A percentile compares a stretch with the other conserved stretches of the same genome.
phyloP scores from a whole-genome alignment of 2,113 vertebrate genomes.

The Mixornis gularis region DNA sequence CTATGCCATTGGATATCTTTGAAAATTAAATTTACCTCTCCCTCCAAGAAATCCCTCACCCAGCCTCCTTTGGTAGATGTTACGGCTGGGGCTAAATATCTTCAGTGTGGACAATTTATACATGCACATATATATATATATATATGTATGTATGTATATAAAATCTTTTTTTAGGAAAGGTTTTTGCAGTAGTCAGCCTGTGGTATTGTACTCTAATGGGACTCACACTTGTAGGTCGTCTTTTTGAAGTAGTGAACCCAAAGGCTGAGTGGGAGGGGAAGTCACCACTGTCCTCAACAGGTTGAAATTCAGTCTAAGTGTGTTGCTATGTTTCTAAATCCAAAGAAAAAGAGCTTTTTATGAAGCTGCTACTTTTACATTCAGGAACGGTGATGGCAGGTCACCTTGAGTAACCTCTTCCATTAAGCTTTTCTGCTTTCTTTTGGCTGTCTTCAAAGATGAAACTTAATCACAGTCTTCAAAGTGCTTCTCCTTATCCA shows the following conservation, averaged over 20 bases:
- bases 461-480: constrained; percentile 9
- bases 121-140: background rate
- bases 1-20: background rate
- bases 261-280: background rate
- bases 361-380: background rate
- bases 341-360: background rate
- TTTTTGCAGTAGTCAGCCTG: background rate
- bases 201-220: background rate
- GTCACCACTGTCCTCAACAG: background rate
- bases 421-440: constrained; percentile 21
- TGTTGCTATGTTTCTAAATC: background rate
- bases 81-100: background rate
- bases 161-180: background rate
- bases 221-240: background rate
- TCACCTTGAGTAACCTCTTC: constrained; percentile 35
- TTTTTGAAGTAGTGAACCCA: background rate
- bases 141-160: too few relatives aligned
- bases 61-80: background rate
- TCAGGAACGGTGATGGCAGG: background rate
- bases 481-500: constrained; percentile 27
- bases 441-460: constrained; percentile 6
- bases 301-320: background rate
- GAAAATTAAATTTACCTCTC: background rate
- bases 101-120: background rate
- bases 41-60: background rate